A percentile compares a stretch with the other conserved stretches of the same genome.
Conservation (phyloP, 2,888 invertebrate species). For the Cerastoderma edule region DNA sequence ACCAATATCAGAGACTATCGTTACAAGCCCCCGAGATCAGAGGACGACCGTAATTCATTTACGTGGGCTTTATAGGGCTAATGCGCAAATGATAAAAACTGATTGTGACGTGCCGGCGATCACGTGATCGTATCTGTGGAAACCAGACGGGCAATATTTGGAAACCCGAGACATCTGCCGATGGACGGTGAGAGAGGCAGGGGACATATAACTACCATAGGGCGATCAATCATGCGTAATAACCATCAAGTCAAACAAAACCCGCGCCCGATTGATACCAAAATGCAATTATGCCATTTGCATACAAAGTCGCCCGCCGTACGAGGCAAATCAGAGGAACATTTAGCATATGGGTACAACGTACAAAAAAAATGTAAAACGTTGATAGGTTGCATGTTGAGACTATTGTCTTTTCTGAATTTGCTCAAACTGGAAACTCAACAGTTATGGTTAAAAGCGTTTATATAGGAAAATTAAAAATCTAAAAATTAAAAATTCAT, state of each 20-base stretch:
- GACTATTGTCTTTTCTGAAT: too few relatives aligned
- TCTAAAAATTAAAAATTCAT: too few relatives aligned
- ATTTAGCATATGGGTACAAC: too few relatives aligned
- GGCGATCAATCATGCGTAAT: slow-evolving; percentile 19
- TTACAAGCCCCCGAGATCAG: too few relatives aligned
- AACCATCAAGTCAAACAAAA: slow-evolving; percentile 23
- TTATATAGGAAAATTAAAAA: too few relatives aligned
- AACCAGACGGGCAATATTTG: slow-evolving; percentile 23
- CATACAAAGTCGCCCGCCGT: slow-evolving; percentile 17
- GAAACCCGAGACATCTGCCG: slow-evolving; percentile 15
- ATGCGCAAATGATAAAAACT: slow-evolving; percentile 1
- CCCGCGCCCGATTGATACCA: background rate
- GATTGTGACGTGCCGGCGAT: slow-evolving; percentile 13
- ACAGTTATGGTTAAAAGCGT: too few relatives aligned
- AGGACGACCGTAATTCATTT: slow-evolving; percentile 9
- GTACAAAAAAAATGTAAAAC: too few relatives aligned
- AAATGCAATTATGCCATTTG: slow-evolving; percentile 23
- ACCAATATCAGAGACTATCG: too few relatives aligned
- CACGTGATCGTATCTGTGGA: slow-evolving; percentile 19
- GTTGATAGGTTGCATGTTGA: too few relatives aligned
- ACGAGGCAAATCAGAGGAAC: too few relatives aligned
- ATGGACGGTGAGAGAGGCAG: background rate
- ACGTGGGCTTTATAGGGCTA: background rate
- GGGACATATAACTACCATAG: slow-evolving; percentile 15
- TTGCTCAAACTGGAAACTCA: too few relatives aligned